A percentile compares a stretch with the other conserved stretches of the same genome.
Evolutionary conservation across 2,888 invertebrate genomes (phyloP).

Genomic region (Strigamia transsilvanica): DNA sequence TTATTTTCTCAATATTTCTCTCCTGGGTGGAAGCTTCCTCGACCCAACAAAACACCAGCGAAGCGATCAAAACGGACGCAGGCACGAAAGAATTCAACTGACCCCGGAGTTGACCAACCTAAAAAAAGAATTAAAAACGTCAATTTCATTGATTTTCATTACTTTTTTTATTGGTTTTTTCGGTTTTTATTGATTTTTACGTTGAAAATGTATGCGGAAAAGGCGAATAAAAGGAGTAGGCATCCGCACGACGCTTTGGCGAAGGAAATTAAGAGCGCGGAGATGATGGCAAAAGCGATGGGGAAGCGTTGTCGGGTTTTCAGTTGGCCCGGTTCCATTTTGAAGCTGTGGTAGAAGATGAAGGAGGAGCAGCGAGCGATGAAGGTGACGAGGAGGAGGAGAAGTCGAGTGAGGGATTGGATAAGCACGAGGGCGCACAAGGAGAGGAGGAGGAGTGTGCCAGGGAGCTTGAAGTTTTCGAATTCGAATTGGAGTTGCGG

Average conservation of each 20-base stretch:
- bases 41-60: neutral
- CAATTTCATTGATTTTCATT: neutral
- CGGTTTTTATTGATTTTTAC: too few species aligned
- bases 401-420: neutral
- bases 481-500: neutral
- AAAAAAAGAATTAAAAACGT: neutral
- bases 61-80: conserved; percentile 69
- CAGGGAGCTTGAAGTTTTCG: neutral
- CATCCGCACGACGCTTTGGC: neutral
- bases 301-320: neutral
- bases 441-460: neutral
- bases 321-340: neutral
- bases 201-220: neutral
- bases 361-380: neutral
- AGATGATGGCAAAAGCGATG: neutral
- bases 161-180: neutral
- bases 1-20: too few species aligned
- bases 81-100: conserved; percentile 66
- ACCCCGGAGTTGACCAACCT: neutral
- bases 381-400: neutral
- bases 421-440: neutral
- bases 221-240: neutral
- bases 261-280: neutral
- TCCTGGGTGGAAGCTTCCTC: neutral
- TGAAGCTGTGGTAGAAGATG: neutral